Evolutionary conservation across 1,140 invertebrate species (phyloP).

Genomic region (Drosophila guanche): DNA sequence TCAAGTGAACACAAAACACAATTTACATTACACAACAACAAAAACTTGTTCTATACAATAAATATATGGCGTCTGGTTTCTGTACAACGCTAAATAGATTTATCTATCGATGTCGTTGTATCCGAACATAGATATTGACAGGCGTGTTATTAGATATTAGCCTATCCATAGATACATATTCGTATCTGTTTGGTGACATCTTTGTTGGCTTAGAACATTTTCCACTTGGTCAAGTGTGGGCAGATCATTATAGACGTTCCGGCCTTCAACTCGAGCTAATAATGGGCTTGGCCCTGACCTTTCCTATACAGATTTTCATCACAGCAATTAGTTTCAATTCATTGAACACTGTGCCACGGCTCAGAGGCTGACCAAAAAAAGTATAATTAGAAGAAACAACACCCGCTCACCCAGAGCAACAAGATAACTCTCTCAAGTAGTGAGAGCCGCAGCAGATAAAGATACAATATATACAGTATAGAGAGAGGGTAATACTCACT

Average conservation of each 20-base stretch:
- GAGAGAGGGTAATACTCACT: background rate
- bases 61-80: slow-evolving; percentile 7
- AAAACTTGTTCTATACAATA: slow-evolving; percentile 46
- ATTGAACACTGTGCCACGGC: slow-evolving; percentile 16
- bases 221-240: slow-evolving; percentile 7
- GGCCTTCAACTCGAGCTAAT: slow-evolving; percentile 19
- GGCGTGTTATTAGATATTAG: slow-evolving; percentile 47
- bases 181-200: slow-evolving; percentile 10
- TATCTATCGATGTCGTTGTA: slow-evolving; percentile 41
- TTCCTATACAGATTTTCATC: slow-evolving; percentile 1
- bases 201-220: slow-evolving; percentile 10
- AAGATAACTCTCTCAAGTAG: slow-evolving; percentile 8
- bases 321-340: slow-evolving; percentile 1
- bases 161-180: slow-evolving; percentile 11
- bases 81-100: slow-evolving; percentile 23
- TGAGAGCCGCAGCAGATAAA: slow-evolving; percentile 1
- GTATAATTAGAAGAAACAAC: slow-evolving; percentile 43
- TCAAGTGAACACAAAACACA: slow-evolving; percentile 36
- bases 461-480: too few species aligned
- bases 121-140: slow-evolving; percentile 47
- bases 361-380: slow-evolving; percentile 35
- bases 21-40: slow-evolving; percentile 25
- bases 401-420: slow-evolving; percentile 16
- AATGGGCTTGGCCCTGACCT: slow-evolving; percentile 21
- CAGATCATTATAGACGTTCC: slow-evolving; percentile 18